These are phyloP conservation scores for Heteractis magnifica DNA, from an alignment of 92 coral and sea anemone species.

Conservation along the genomic window DNA sequence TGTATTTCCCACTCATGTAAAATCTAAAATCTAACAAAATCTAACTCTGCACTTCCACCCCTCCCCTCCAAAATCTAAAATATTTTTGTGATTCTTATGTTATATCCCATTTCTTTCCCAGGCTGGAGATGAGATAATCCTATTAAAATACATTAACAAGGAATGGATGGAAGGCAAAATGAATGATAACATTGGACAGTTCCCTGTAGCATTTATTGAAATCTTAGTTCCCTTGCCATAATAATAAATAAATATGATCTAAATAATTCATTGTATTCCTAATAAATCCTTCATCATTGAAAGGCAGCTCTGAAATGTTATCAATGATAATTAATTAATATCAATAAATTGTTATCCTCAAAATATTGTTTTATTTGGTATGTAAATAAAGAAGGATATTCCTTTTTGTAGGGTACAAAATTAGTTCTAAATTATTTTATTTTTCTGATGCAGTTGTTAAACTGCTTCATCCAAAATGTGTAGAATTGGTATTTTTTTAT, in stretches of 20 bases:
- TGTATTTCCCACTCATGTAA: no score
- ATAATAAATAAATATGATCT: neutral
- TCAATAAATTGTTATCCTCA: no score
- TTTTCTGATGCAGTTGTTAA: neutral
- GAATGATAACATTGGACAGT: constrained; percentile 67
- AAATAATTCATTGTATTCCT: neutral
- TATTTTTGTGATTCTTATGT: neutral
- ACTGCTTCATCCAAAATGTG: neutral
- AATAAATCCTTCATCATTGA: neutral
- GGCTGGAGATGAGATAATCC: constrained; percentile 69
- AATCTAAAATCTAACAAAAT: no score
- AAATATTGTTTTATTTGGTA: no score
- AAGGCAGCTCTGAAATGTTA: no score
- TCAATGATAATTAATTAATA: no score
- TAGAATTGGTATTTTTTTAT: neutral
- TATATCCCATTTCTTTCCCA: constrained; percentile 6
- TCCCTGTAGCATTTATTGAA: constrained; percentile 85
- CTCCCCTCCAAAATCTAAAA: no score
- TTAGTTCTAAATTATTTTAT: no score
- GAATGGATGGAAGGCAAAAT: constrained; percentile 87
- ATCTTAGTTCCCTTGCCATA: constrained; percentile 71
- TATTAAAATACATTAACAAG: constrained; percentile 63
- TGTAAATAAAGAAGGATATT: no score
- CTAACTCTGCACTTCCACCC: no score
- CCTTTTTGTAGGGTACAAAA: no score